Evolutionary conservation across 2,888 invertebrate genomes (phyloP).

Genomic region (Anthrax anthrax): DNA sequence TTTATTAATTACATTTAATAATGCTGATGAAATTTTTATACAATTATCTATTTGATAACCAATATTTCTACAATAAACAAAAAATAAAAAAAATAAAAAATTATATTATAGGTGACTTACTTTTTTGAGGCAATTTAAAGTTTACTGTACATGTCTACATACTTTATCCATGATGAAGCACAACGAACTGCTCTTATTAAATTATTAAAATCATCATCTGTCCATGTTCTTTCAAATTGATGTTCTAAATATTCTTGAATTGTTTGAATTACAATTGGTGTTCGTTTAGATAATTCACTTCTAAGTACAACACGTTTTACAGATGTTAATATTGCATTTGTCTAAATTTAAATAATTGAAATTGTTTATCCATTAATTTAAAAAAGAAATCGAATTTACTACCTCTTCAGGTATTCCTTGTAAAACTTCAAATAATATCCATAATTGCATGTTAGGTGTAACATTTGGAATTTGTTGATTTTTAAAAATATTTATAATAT

Average conservation of each 20-base stretch:
- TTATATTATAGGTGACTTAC: not conserved
- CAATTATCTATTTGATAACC: conserved; percentile 31
- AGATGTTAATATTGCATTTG: conserved; percentile 30
- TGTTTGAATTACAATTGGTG: conserved; percentile 27
- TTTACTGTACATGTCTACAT: conserved; percentile 18
- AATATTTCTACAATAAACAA: conserved; percentile 19
- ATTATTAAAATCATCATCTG: conserved; percentile 36
- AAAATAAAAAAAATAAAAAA: not conserved
- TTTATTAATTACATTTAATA: conserved; percentile 34
- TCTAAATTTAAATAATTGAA: conserved; percentile 14
- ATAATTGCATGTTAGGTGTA: conserved; percentile 44
- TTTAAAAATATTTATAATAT: conserved; percentile 53
- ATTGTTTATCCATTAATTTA: too few relatives aligned
- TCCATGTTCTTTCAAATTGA: conserved; percentile 26
- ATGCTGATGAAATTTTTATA: conserved; percentile 26
- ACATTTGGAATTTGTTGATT: conserved; percentile 43
- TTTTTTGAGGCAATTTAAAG: not conserved
- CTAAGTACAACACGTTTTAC: conserved; percentile 27
- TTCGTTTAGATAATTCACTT: conserved; percentile 27
- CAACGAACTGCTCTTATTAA: conserved; percentile 42
- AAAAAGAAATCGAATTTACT: conserved; percentile 13
- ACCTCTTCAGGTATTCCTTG: conserved; percentile 83
- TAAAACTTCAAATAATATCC: conserved; percentile 66
- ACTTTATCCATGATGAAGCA: conserved; percentile 48
- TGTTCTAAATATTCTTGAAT: conserved; percentile 26